Evolutionary conservation across 2,888 invertebrate genomes (phyloP).

Genomic region (Dendrolimus houi): DNA sequence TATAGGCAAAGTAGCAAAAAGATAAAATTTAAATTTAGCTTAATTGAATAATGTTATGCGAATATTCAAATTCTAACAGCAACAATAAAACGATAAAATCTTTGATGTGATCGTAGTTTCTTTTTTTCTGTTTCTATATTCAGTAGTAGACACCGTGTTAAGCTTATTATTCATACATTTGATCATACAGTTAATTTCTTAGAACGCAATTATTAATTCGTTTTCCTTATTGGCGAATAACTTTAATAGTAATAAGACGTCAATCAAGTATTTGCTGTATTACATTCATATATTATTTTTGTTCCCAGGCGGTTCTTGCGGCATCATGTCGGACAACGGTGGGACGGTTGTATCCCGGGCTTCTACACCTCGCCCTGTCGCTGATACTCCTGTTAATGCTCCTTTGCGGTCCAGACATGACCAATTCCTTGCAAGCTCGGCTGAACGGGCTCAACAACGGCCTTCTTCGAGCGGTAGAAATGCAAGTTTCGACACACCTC

Average conservation of each 20-base stretch:
- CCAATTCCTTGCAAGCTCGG: conserved; percentile 76
- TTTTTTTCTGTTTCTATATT: too few species aligned
- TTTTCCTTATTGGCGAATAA: not conserved
- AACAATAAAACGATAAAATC: not conserved
- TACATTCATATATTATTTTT: not conserved
- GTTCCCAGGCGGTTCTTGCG: conserved; percentile 14
- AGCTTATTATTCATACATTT: not conserved
- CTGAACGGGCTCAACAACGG: conserved; percentile 60
- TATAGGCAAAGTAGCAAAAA: not conserved
- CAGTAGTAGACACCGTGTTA: not conserved
- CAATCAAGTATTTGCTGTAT: not conserved
- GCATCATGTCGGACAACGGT: conserved; percentile 68
- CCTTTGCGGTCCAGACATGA: conserved; percentile 75
- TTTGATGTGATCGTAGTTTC: conserved; percentile 2
- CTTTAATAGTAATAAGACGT: not conserved
- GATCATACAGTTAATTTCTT: conserved; percentile 6
- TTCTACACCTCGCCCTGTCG: conserved; percentile 66
- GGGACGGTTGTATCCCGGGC: conserved; percentile 63
- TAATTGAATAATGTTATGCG: conserved; percentile 9
- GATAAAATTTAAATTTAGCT: too few species aligned
- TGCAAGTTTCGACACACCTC: conserved; percentile 79
- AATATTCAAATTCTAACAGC: conserved; percentile 12
- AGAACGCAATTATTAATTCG: conserved; percentile 1
- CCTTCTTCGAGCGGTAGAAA: conserved; percentile 71
- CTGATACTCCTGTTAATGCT: conserved; percentile 60